phyloP scores from a whole-genome alignment of 2,797 vertebrate genomes.

The Prunella strophiata region DNA sequence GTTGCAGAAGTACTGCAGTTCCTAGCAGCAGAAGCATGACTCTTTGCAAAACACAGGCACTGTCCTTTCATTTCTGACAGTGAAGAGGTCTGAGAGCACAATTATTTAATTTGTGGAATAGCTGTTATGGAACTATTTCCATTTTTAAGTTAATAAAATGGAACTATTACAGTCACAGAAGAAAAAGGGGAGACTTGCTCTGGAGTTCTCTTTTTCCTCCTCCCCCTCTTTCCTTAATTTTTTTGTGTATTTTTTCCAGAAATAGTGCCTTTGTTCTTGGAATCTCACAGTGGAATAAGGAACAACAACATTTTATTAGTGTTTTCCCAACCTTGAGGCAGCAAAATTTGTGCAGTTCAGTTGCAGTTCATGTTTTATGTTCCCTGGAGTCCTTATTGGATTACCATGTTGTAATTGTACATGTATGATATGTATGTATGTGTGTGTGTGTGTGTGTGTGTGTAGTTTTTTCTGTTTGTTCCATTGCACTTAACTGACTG shows the following conservation, averaged over 20 bases:
- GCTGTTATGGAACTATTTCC: neutral
- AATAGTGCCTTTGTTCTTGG: neutral
- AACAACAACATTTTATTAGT: neutral
- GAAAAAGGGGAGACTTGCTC: neutral
- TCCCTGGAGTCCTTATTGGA: neutral
- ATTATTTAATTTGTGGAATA: neutral
- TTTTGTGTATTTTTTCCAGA: neutral
- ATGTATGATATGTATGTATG: neutral
- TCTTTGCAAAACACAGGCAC: neutral
- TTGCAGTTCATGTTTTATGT: neutral
- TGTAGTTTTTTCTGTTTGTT: neutral
- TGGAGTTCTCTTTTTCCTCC: neutral
- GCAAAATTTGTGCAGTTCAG: neutral
- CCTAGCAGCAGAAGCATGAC: neutral
- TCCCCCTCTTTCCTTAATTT: neutral
- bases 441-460: neutral
- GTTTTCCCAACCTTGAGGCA: neutral
- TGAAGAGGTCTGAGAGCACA: neutral
- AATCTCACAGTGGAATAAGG: neutral
- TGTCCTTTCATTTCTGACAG: neutral
- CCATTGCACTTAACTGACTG: neutral
- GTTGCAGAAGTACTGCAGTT: neutral
- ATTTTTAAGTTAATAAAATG: neutral
- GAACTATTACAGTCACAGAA: neutral
- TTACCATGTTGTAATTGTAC: neutral